Evolutionary conservation across 2,797 vertebrate species (phyloP), one percentile per base, ranked within the genome.

Genomic region (Platalea minor): DNA sequence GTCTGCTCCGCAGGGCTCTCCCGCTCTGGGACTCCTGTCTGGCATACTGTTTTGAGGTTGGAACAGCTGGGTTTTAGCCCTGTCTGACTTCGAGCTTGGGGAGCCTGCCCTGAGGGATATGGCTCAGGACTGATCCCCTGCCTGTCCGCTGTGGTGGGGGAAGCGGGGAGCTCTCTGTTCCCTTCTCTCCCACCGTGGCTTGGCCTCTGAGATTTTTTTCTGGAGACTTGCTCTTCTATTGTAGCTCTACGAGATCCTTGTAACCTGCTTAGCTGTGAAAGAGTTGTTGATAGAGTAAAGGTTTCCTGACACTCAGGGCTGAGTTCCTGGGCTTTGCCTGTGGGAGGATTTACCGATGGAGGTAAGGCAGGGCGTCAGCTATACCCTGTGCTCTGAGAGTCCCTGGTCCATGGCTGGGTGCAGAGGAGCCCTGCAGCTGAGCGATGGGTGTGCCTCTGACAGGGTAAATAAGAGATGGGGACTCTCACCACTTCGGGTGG

Each of bases 131-230:
- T 2, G 1, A 50, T 35, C 24, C 45, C 7, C 69, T 92, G 73
- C 64, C 33, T 89, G 33, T 35, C 24, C 0, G 0, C 2, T 2
- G 48, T 8, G 24, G 5, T 41, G 24, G 26, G 19, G 31, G 35
- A 56, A 53, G 67, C 33, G 60, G 37, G 57, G 48, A 77, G n/a
- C 39, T 48, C n/a, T 69, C 23, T 0, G 0, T 48, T 81, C 48
- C 23, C 20, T 88, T 61, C 50, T 78, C 31, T 87, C 45, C 33
- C 29, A 26, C 39, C 0, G 0, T 7, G 8, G 8, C 35, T 88
- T 1, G 1, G 37, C 23, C 33, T 8, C 57, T 29, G 33, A 23
- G 39, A 4, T 25, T 69, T 37, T 41, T 41, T 4, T 5, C 39
- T 67, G 54, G 39, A 67, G 75, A 43, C 8, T 4, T 59, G 1